A percentile compares a stretch with the other conserved stretches of the same genome.
These are phyloP conservation scores for Leuctra nigra DNA, from an alignment of 2,888 invertebrate genomes.

Conservation along the genomic window DNA sequence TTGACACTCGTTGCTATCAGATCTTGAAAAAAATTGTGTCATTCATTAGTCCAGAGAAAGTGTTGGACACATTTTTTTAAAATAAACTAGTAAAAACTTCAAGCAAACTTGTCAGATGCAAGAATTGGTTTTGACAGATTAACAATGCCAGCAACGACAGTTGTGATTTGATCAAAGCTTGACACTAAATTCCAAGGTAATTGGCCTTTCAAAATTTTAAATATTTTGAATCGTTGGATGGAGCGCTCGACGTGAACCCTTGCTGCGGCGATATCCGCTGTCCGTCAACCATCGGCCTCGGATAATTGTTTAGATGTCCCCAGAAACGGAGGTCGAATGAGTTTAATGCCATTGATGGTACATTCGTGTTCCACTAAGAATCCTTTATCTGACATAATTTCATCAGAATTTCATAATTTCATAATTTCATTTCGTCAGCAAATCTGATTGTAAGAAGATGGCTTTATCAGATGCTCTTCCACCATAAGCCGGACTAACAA, in stretches of 20 bases:
- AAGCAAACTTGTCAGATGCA: not conserved
- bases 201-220: not conserved
- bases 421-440: too few species aligned
- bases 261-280: constrained; percentile 12
- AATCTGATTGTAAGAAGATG: constrained; percentile 27
- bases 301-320: constrained; percentile 26
- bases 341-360: constrained; percentile 20
- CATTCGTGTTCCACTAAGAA: constrained; percentile 19
- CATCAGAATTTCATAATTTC: too few species aligned
- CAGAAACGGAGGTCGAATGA: constrained; percentile 28
- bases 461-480: constrained; percentile 31
- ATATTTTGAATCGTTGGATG: constrained; percentile 8
- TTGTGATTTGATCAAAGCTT: not conserved
- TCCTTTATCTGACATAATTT: constrained; percentile 29
- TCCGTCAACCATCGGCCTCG: not conserved
- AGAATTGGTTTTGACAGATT: not conserved
- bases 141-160: not conserved
- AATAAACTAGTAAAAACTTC: too few species aligned
- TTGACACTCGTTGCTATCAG: too few species aligned
- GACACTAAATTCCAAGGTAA: not conserved
- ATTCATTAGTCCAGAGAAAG: too few species aligned
- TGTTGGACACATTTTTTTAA: too few species aligned
- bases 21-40: too few species aligned
- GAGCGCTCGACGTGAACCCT: constrained; percentile 14
- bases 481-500: constrained; percentile 31